Conservation (phyloP, 2,797 vertebrate species). For the Lutjanus argentimaculatus region DNA sequence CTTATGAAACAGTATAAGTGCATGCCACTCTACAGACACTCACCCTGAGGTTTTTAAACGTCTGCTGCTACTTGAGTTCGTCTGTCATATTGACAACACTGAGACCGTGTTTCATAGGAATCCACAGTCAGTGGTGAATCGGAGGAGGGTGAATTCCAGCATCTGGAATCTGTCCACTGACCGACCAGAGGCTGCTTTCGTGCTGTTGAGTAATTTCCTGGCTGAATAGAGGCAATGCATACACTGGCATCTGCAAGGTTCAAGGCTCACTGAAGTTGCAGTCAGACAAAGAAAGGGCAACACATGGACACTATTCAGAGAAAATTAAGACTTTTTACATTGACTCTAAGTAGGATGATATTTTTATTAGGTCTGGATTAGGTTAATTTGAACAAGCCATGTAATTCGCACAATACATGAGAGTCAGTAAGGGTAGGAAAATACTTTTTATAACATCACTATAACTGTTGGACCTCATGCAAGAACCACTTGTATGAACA, state of each 20-base stretch:
- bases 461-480: neutral
- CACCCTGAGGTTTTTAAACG: neutral
- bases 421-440: neutral
- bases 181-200: slow-evolving; percentile 14
- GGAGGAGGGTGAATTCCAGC: slow-evolving; percentile 31
- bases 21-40: neutral
- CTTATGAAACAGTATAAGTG: neutral
- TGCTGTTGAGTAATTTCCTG: slow-evolving; percentile 55
- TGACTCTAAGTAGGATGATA: neutral
- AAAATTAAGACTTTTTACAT: neutral
- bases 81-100: neutral
- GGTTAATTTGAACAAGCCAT: neutral
- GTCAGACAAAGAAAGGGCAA: neutral
- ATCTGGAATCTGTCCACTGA: slow-evolving; percentile 21
- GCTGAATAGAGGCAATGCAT: slow-evolving; percentile 25
- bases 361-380: neutral
- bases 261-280: slow-evolving; percentile 1
- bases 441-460: neutral
- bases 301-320: neutral
- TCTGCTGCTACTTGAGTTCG: neutral
- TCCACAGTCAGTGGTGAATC: slow-evolving; percentile 36
- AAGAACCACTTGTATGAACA: too few species aligned
- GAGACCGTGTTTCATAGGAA: slow-evolving; percentile 29
- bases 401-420: neutral
- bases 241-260: slow-evolving; percentile 2